Percentiles rank a stretch among this genome's conserved stretches.
Conservation (phyloP, 2,797 vertebrate species). For the Microchirus variegatus region DNA sequence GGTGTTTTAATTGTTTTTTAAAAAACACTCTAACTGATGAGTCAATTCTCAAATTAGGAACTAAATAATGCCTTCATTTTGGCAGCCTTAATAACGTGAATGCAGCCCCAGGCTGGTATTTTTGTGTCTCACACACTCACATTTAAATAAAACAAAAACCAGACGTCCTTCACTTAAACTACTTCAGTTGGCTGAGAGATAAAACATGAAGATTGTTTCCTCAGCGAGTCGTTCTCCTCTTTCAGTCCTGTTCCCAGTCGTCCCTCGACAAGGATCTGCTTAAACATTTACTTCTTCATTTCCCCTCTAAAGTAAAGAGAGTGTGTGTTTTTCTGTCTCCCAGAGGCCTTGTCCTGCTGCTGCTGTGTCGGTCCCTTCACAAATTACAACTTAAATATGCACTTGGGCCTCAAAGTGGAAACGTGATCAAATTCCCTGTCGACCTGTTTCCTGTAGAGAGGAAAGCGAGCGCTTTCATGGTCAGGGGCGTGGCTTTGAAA, state of each 20-base stretch:
- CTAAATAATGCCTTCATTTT: too few species aligned
- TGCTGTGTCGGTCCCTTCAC: neutral
- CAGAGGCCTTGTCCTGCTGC: constrained; percentile 12
- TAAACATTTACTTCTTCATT: constrained; percentile 9
- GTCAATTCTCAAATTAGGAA: too few species aligned
- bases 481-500: constrained; percentile 62
- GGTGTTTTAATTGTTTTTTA: too few species aligned
- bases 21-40: too few species aligned
- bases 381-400: constrained; percentile 21
- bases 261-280: neutral
- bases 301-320: constrained; percentile 11
- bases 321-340: neutral
- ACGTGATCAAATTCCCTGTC: constrained; percentile 38
- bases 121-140: too few species aligned
- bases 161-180: too few species aligned
- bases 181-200: too few species aligned
- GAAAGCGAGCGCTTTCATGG: constrained; percentile 32
- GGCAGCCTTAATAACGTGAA: too few species aligned
- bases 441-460: constrained; percentile 7
- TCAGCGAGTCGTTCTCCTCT: too few species aligned
- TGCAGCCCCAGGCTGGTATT: too few species aligned
- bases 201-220: neutral
- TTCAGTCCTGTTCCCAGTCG: too few species aligned
- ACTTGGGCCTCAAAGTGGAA: constrained; percentile 23
- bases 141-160: too few species aligned